Conservation (phyloP, 2,797 vertebrate genomes). For the Chrysocyon brachyurus region DNA sequence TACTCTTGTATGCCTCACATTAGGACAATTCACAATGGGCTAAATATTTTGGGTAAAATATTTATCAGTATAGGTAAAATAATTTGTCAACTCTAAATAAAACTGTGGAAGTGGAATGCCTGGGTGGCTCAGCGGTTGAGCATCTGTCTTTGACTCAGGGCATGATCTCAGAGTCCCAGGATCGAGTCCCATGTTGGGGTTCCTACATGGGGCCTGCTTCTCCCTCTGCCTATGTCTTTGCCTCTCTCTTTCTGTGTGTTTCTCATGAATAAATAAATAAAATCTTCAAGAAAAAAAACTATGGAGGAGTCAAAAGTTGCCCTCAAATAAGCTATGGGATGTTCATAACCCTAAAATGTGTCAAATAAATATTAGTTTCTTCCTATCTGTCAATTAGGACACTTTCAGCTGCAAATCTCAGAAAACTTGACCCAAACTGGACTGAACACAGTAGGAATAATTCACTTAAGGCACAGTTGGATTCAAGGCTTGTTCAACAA, state of each 20-base stretch:
- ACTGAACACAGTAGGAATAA: not conserved
- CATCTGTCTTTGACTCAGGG: too few species aligned
- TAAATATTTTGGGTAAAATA: constrained; percentile 42
- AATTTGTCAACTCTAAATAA: constrained; percentile 11
- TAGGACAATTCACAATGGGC: not conserved
- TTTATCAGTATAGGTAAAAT: constrained; percentile 19
- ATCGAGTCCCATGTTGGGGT: too few species aligned
- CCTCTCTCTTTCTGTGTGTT: too few species aligned
- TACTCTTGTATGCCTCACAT: not conserved
- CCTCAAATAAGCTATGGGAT: constrained; percentile 18
- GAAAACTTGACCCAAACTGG: constrained; percentile 20
- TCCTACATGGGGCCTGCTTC: too few species aligned
- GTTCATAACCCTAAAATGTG: not conserved
- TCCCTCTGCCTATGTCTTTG: too few species aligned
- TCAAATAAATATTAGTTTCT: constrained; percentile 37
- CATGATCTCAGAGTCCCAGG: too few species aligned
- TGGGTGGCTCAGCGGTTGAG: too few species aligned
- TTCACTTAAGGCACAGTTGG: not conserved
- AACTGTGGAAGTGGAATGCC: not conserved
- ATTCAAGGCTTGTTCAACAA: not conserved
- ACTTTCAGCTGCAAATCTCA: not conserved
- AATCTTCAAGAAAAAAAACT: not conserved
- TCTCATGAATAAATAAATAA: too few species aligned
- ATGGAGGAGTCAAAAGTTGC: not conserved
- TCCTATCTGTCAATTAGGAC: not conserved